A percentile compares a stretch with the other conserved stretches of the same genome.
These are phyloP conservation scores for Thalassaphorura encarpata DNA, from an alignment of 1,140 invertebrate genomes.

Conservation along the genomic window DNA sequence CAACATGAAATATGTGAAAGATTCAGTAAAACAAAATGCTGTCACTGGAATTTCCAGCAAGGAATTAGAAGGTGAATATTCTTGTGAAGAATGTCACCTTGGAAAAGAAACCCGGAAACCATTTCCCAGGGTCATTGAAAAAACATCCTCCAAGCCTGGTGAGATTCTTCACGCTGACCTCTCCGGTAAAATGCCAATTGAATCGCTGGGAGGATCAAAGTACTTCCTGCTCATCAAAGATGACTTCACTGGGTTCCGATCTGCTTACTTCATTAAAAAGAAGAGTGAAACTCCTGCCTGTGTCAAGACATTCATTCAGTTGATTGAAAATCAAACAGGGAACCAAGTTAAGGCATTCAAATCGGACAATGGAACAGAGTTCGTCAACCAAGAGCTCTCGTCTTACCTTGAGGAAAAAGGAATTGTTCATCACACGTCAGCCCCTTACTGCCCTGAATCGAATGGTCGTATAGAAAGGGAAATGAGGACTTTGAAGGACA, in stretches of 20 bases:
- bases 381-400: slow-evolving; percentile 32
- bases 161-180: slow-evolving; percentile 37
- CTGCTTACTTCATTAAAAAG: slow-evolving; percentile 38
- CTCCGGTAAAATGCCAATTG: slow-evolving; percentile 39
- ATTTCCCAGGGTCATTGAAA: slow-evolving; percentile 18
- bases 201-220: slow-evolving; percentile 34
- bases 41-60: not conserved
- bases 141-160: slow-evolving; percentile 11
- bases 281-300: slow-evolving; percentile 37
- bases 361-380: slow-evolving; percentile 40
- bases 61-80: slow-evolving; percentile 11
- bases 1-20: slow-evolving; percentile 4
- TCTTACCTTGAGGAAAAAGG: slow-evolving; percentile 29
- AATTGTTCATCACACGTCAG: slow-evolving; percentile 32
- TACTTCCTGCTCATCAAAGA: slow-evolving; percentile 40
- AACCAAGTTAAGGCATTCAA: slow-evolving; percentile 36
- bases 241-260: slow-evolving; percentile 37
- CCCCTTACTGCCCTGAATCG: slow-evolving; percentile 31
- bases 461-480: slow-evolving; percentile 34
- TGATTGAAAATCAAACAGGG: slow-evolving; percentile 34
- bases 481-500: slow-evolving; percentile 33
- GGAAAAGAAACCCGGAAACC: slow-evolving; percentile 33
- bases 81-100: slow-evolving; percentile 32
- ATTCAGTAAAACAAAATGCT: slow-evolving; percentile 8
- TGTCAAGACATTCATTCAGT: slow-evolving; percentile 36